Evolutionary conservation across 2,113 vertebrate species (phyloP), one percentile per base, ranked within the genome.

Genomic region (Ochotona princeps): DNA sequence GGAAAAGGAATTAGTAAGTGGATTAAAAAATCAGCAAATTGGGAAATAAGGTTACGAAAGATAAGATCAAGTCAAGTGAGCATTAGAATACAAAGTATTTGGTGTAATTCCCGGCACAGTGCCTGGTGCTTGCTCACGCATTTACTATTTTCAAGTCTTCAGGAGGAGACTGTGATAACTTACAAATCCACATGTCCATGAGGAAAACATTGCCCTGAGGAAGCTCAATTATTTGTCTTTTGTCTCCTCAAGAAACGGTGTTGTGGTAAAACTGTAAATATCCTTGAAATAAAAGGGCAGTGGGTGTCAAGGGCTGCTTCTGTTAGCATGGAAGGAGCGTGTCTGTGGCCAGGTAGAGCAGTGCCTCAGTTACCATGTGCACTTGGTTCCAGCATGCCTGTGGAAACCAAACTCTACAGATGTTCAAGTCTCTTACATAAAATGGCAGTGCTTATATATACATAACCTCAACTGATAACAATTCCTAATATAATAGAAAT

Each of bases 21-120:
- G 17, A 76, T 89, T 4, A 51, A 94, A 83, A 69, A 32, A 72
- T 63, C n/a, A 76, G 38, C 66, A 88, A 85, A 74, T 88, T 21
- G n/a, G 23, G 61, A 88, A 82, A 49, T 69, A 75, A 78, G 6
- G 47, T 74, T 74, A 44, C 63, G 69, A 92, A 92, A 87, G 38
- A 72, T 67, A 81, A 83, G 65, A 44, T 89, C 51, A 88, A 88
- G 8, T 67, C 49, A 76, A 13, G 13, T 32, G 15, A 61, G 17
- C 18, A 32, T 65, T 88, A 84, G 65, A 93, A 82, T 85, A 18
- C 57, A 26, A 83, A 84, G 25, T 28, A 23, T 38, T 67, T 73
- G 7, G 1, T 82, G 1, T 25, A 61, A 83, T 83, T 83, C 35
- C 79, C 49, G 54, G 47, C 25, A 30, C 32, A 78, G 63, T 89